Evolutionary conservation across 2,797 vertebrate species (phyloP), one percentile per base, ranked within the genome.

Genomic region (Chloroceryle inda): DNA sequence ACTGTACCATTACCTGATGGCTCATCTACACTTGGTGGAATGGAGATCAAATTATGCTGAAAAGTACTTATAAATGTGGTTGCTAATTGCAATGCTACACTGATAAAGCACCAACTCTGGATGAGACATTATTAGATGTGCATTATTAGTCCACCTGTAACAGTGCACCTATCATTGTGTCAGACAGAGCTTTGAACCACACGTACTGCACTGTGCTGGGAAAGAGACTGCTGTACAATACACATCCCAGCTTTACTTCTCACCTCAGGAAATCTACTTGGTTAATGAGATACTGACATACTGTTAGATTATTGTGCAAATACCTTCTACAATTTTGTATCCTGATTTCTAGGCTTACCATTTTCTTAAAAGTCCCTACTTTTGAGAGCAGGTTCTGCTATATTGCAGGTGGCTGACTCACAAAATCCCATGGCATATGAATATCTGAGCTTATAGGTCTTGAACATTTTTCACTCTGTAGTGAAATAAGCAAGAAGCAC

Each of bases 61-160:
- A 64, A 89, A 63, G n/a, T 47, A 20, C 24, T 55, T 58, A 22
- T 19, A 86, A 29, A 75, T 26, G 20, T 35, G 53, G 5, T 11
- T 91, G 40, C 33, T 90, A 40, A 62, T 63, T 66, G 58, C 52
- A 62, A 37, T 45, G 42, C 37, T 45, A 37, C 22, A 11, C 15
- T 37, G 24, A 61, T 4, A 87, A 87, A 74, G 31, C 7, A 1
- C 55, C 6, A 27, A 15, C 56, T 83, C 68, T 59, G 68, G 29
- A 44, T 38, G 38, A 44, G 1, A 2, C 0, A 0, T 58, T 80
- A 53, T 44, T 24, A 44, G n/a, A 6, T 13, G 27, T 27, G 42
- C 37, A 35, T 72, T 56, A 62, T 35, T 35, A n/a, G 49, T n/a
- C 50, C 49, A 72, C 24, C 44, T 55, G 47, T 52, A 81, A 37